Evolutionary conservation across 2,888 invertebrate genomes (phyloP).

Genomic region (Leptogaster cylindrica): DNA sequence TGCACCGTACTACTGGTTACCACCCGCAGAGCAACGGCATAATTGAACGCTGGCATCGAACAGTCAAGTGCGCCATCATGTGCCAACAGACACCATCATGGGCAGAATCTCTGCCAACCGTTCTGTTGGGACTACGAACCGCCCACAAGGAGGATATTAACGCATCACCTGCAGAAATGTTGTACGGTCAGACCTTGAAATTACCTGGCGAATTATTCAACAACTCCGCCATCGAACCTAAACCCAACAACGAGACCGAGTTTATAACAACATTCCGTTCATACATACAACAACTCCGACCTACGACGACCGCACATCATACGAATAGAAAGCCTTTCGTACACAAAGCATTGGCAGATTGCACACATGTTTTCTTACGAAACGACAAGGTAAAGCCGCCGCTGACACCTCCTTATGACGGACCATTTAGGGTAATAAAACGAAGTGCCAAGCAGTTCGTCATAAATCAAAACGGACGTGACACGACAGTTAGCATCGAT

Average conservation of each 20-base stretch:
- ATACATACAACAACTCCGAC: constrained; percentile 43
- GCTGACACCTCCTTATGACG: constrained; percentile 50
- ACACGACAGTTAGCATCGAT: constrained; percentile 11
- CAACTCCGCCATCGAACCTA: constrained; percentile 29
- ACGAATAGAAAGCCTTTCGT: constrained; percentile 30
- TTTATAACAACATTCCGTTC: constrained; percentile 39
- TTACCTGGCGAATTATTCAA: constrained; percentile 50
- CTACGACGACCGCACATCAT: constrained; percentile 44
- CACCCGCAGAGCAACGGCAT: constrained; percentile 58
- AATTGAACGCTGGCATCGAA: constrained; percentile 58
- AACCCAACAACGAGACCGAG: constrained; percentile 36
- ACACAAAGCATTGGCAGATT: constrained; percentile 42
- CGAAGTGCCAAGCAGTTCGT: constrained; percentile 17
- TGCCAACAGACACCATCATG: neutral
- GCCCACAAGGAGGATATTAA: no score
- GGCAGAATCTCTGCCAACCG: no score
- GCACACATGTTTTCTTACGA: constrained; percentile 44
- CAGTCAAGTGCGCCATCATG: constrained; percentile 53
- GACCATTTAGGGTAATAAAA: constrained; percentile 48
- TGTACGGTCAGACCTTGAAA: constrained; percentile 52
- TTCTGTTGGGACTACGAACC: no score
- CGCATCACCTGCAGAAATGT: no score
- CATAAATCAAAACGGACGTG: constrained; percentile 5
- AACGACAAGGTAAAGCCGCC: constrained; percentile 34
- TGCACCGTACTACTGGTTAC: constrained; percentile 52